Base-by-base conservation (phyloP, 2,888 invertebrate species). In the Panorpa germanica region DNA sequence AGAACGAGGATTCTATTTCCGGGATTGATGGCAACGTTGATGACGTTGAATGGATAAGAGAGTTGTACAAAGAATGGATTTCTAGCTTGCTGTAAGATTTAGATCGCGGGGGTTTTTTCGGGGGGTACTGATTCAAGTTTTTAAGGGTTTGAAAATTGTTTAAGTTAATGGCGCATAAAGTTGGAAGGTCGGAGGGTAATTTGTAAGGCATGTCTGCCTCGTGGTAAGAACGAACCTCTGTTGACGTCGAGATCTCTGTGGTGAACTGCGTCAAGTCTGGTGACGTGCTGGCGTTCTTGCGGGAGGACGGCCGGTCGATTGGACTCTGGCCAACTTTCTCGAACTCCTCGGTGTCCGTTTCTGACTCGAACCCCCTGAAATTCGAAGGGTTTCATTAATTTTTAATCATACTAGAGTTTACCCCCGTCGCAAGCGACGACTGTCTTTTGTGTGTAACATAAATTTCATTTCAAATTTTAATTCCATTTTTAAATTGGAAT, bases 331-430 rank as follows among this genome's bases (percentile, higher is more conserved):
- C 63, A 6, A 82, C 67, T 47, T 74, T 76, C 53, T 82, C 82
- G 53, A 81, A 82, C 45, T 80, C 82, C 43, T 80, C 78, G 0
- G 74, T 73, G 45, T 82, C 81, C 0, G 76, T 74, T 54, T 78
- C 78, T 2, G 78, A 81, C 46, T 80, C 81, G 46, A 74, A 73
- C 37, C 71, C 75, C 47, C 78, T 78, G 55, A 34, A 54, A 42
- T 12, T 19, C 14, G n/a, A 25, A 34, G 23, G 12, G 12, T 18
- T 19, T 22, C 12, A 17, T 17, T 31, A 16, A 14, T 11, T n/a
- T n/a, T n/a, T n/a, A n/a, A n/a, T 20, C 5, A 17, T 7, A 18
- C 16, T 18, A 31, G 2, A 11, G 10, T 9, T 22, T n/a, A n/a
- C n/a, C n/a, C n/a, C n/a, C n/a, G n/a, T n/a, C n/a, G n/a, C n/a